Evolutionary conservation across 2,888 invertebrate genomes (phyloP).

Genomic region (Disparrhopalites patrizii): DNA sequence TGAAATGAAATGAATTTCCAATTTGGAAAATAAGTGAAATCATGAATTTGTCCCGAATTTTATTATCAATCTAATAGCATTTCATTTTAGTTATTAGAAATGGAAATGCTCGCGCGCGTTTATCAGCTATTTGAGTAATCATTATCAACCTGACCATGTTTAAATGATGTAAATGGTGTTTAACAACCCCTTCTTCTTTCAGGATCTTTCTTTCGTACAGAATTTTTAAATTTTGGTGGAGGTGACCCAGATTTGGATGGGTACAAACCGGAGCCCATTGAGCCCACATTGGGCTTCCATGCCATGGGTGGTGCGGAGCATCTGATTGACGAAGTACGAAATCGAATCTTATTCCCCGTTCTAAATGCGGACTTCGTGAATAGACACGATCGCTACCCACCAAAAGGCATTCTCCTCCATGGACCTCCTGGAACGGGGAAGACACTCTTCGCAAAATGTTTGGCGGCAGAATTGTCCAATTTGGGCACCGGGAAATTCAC

Average conservation of each 20-base stretch:
- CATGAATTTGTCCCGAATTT: too few relatives aligned
- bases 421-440: conserved; percentile 55
- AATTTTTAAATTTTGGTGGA: neutral
- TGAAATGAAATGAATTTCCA: too few relatives aligned
- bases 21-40: too few relatives aligned
- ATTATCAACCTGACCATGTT: neutral
- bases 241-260: neutral
- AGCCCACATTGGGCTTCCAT: conserved; percentile 19
- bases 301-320: conserved; percentile 34
- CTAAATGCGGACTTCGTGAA: conserved; percentile 20
- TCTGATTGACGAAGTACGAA: conserved; percentile 30
- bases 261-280: conserved; percentile 8
- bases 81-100: too few relatives aligned
- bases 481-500: conserved; percentile 60
- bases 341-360: conserved; percentile 31
- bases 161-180: neutral
- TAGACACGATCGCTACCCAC: conserved; percentile 28
- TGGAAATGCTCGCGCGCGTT: too few relatives aligned
- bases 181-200: neutral
- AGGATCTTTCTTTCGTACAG: neutral
- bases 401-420: conserved; percentile 32
- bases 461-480: conserved; percentile 81
- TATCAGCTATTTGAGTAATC: neutral
- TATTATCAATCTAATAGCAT: too few relatives aligned
- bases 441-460: conserved; percentile 78